Evolutionary conservation across 2,113 vertebrate species (phyloP).

Genomic region (Scolopax mira): DNA sequence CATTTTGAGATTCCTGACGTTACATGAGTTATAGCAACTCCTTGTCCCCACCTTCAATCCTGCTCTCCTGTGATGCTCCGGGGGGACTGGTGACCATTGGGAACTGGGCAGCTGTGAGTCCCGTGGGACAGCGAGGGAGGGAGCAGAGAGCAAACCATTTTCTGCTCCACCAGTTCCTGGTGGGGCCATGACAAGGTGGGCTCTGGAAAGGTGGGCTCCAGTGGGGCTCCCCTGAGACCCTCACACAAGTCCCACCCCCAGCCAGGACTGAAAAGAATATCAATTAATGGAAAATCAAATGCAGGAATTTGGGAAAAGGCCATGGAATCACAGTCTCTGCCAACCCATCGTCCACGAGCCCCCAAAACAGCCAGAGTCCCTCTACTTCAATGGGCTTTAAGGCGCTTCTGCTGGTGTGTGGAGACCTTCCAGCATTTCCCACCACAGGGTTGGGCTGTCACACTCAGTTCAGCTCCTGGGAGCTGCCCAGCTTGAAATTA

Average conservation of each 20-base stretch:
- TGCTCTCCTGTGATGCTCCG: background rate
- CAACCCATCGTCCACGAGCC: background rate
- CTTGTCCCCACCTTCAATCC: background rate
- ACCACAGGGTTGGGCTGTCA: background rate
- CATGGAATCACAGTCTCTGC: fast-evolving
- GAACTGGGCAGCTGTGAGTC: background rate
- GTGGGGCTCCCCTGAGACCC: fast-evolving
- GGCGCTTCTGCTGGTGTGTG: background rate
- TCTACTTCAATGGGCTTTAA: background rate
- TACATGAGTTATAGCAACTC: background rate
- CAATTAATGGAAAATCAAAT: background rate
- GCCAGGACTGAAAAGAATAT: background rate
- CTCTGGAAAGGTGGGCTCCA: background rate
- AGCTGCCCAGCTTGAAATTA: background rate
- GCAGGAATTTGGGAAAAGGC: background rate
- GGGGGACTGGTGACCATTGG: background rate
- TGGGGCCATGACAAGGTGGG: background rate
- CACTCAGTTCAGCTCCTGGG: background rate
- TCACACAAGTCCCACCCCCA: fast-evolving
- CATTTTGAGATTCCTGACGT: background rate
- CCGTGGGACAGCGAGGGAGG: background rate
- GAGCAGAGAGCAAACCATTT: background rate
- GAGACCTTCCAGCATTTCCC: background rate
- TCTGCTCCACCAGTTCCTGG: background rate
- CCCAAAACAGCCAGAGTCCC: background rate